Conservation (phyloP, 2,888 invertebrate species). For the Microchrysa polita region DNA sequence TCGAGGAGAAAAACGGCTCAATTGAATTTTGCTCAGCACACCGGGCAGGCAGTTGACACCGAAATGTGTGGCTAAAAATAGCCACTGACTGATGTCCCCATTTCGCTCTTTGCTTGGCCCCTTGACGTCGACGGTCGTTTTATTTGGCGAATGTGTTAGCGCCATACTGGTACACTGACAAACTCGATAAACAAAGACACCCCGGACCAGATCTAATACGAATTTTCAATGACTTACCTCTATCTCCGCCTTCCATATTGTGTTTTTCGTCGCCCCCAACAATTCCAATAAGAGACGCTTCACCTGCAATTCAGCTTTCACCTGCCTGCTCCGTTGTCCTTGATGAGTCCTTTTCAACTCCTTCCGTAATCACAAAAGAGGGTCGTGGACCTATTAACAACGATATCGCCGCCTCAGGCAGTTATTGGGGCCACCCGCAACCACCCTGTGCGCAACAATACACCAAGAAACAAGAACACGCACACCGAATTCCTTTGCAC, state of each 20-base stretch:
- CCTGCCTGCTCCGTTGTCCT: conserved; percentile 21
- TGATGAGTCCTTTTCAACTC: conserved; percentile 22
- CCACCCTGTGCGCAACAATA: neutral
- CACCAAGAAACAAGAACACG: neutral
- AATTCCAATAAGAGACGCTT: neutral
- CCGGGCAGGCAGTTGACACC: conserved; percentile 20
- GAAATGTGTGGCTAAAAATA: conserved; percentile 26
- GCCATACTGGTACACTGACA: neutral
- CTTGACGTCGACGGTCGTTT: neutral
- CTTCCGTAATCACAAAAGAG: conserved; percentile 16
- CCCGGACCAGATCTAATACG: neutral
- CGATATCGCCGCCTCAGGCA: neutral
- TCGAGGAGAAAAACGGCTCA: neutral
- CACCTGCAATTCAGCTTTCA: neutral
- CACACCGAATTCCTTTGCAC: conserved; percentile 30
- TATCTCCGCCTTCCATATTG: conserved; percentile 41
- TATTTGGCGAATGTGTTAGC: neutral
- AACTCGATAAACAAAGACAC: neutral
- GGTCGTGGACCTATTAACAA: conserved; percentile 20
- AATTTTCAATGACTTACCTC: conserved; percentile 33
- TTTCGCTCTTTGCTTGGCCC: neutral
- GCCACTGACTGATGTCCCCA: neutral
- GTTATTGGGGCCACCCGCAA: conserved; percentile 17
- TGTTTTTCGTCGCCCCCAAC: conserved; percentile 18
- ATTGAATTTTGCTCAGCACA: neutral